Conservation (phyloP, 2,888 invertebrate genomes). For the Galeruca laticollis region DNA sequence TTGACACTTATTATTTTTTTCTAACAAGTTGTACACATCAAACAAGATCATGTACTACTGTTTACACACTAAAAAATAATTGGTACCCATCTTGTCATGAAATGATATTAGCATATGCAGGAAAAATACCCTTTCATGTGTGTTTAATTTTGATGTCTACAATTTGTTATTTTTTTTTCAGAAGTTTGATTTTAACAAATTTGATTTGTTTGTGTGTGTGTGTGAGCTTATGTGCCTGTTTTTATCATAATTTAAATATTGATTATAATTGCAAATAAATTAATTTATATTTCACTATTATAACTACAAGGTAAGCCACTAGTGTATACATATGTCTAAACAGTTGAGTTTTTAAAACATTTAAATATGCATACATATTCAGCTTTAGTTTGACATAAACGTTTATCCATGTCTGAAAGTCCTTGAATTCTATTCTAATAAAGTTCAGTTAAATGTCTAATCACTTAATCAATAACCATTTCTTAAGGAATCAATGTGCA, state of each 20-base stretch:
- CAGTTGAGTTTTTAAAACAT: too few relatives aligned
- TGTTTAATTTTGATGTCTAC: slow-evolving; percentile 39
- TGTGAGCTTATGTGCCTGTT: background rate
- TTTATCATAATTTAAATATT: background rate
- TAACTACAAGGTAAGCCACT: too few relatives aligned
- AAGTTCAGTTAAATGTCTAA: too few relatives aligned
- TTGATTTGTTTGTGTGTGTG: background rate
- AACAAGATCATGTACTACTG: slow-evolving; percentile 25
- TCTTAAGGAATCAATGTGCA: too few relatives aligned
- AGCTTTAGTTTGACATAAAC: too few relatives aligned
- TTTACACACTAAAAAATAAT: slow-evolving; percentile 19
- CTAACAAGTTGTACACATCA: slow-evolving; percentile 43
- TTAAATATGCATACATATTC: too few relatives aligned
- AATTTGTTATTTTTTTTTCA: slow-evolving; percentile 35
- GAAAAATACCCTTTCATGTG: slow-evolving; percentile 39
- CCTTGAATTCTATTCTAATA: too few relatives aligned
- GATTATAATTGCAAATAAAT: too few relatives aligned
- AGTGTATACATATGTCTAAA: too few relatives aligned
- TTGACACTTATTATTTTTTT: slow-evolving; percentile 5
- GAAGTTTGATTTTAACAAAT: slow-evolving; percentile 5
- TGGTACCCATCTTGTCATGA: slow-evolving; percentile 23
- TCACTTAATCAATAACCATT: too few relatives aligned
- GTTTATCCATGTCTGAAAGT: too few relatives aligned
- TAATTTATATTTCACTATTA: too few relatives aligned
- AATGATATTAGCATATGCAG: slow-evolving; percentile 29